A percentile compares a stretch with the other conserved stretches of the same genome.
phyloP scores from a whole-genome alignment of 1,140 invertebrate species.

The Diachasma alloeum region DNA sequence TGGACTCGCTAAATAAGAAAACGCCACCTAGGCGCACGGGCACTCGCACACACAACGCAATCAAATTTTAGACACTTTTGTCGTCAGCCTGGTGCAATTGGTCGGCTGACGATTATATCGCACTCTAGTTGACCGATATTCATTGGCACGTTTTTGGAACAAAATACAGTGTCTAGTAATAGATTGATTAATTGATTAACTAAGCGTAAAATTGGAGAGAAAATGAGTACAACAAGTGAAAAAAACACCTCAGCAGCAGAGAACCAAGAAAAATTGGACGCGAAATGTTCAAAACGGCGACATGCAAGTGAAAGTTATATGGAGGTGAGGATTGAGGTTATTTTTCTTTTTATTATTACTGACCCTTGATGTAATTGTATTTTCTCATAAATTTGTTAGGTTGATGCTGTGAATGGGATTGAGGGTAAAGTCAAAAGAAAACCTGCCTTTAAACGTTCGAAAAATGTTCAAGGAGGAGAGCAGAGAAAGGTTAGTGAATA shows the following conservation, averaged over 20 bases:
- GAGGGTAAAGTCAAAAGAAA: constrained; percentile 67
- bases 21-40: too few species aligned
- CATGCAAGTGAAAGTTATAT: constrained; percentile 38
- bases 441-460: constrained; percentile 64
- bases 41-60: too few species aligned
- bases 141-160: too few species aligned
- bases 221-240: neutral
- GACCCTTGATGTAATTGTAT: neutral
- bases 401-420: constrained; percentile 72
- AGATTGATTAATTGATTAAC: too few species aligned
- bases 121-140: too few species aligned
- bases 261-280: neutral
- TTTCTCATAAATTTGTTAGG: constrained; percentile 46
- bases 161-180: too few species aligned
- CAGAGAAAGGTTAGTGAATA: constrained; percentile 64
- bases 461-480: constrained; percentile 63
- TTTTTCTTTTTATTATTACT: constrained; percentile 7
- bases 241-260: neutral
- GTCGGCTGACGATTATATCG: too few species aligned
- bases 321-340: constrained; percentile 46
- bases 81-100: too few species aligned
- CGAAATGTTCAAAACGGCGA: constrained; percentile 36
- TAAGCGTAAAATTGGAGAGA: neutral
- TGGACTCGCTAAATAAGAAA: too few species aligned
- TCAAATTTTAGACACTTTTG: too few species aligned